phyloP scores from a whole-genome alignment of 2,888 invertebrate species.

The Cephalotes varians region DNA sequence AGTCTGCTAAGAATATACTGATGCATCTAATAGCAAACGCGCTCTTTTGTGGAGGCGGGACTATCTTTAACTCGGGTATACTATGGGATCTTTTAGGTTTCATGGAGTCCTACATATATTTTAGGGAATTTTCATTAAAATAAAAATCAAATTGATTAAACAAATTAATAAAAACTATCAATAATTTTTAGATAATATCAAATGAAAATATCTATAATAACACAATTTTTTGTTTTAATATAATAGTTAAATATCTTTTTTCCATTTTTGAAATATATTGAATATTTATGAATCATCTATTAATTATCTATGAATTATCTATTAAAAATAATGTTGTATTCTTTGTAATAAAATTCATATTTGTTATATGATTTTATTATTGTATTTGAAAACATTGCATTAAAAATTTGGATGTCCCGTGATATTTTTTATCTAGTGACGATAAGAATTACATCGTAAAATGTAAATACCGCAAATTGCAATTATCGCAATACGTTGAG shows the following conservation, averaged over 20 bases:
- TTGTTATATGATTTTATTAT: neutral
- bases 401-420: neutral
- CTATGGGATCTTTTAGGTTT: neutral
- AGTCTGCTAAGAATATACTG: constrained; percentile 29
- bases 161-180: neutral
- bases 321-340: neutral
- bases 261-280: neutral
- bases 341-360: neutral
- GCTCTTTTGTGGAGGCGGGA: constrained; percentile 18
- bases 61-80: constrained; percentile 9
- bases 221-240: neutral
- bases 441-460: neutral
- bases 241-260: neutral
- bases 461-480: neutral
- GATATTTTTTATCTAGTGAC: too few species aligned
- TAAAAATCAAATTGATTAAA: neutral
- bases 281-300: neutral
- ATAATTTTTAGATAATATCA: neutral
- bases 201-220: neutral
- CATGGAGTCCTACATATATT: neutral
- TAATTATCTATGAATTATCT: neutral
- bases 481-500: neutral
- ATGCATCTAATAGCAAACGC: constrained; percentile 15
- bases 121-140: neutral
- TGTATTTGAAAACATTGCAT: neutral